phyloP scores from a whole-genome alignment of 2,888 invertebrate species.

The Lasius fuliginosus region DNA sequence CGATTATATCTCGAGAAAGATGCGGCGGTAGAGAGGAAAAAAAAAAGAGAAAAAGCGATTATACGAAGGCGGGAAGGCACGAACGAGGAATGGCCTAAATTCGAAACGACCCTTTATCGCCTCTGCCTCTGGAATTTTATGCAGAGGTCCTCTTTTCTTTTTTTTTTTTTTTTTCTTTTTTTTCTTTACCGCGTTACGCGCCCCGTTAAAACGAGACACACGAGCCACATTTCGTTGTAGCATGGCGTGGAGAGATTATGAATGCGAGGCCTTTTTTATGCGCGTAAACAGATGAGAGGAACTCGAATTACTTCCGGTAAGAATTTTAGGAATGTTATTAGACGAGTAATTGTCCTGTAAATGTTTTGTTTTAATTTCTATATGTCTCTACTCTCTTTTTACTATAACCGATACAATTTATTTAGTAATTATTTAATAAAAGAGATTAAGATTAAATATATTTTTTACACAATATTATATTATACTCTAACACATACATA shows the following conservation, averaged over 20 bases:
- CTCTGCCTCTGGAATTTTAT: constrained; percentile 58
- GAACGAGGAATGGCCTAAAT: constrained; percentile 58
- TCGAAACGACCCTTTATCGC: constrained; percentile 36
- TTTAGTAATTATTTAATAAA: not conserved
- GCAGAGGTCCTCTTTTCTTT: constrained; percentile 45
- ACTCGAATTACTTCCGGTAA: constrained; percentile 40
- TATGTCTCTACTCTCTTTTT: not conserved
- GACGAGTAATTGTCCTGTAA: not conserved
- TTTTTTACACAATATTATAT: not conserved
- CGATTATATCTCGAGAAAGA: constrained; percentile 47
- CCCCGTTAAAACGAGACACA: constrained; percentile 54
- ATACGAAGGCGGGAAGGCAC: constrained; percentile 51
- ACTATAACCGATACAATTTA: not conserved
- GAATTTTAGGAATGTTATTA: constrained; percentile 34
- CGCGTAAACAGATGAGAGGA: constrained; percentile 42
- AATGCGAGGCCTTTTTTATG: constrained; percentile 42
- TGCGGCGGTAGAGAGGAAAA: constrained; percentile 15
- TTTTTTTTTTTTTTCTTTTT: constrained; percentile 20
- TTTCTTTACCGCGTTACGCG: constrained; percentile 61
- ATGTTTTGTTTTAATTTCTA: not conserved
- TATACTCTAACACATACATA: not conserved
- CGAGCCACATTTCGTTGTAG: constrained; percentile 44
- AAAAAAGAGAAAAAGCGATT: constrained; percentile 38
- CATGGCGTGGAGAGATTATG: constrained; percentile 29
- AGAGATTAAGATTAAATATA: not conserved